These are phyloP conservation scores for Zootermopsis nevadensis DNA, from an alignment of 2,888 invertebrate genomes.

Conservation along the genomic window DNA sequence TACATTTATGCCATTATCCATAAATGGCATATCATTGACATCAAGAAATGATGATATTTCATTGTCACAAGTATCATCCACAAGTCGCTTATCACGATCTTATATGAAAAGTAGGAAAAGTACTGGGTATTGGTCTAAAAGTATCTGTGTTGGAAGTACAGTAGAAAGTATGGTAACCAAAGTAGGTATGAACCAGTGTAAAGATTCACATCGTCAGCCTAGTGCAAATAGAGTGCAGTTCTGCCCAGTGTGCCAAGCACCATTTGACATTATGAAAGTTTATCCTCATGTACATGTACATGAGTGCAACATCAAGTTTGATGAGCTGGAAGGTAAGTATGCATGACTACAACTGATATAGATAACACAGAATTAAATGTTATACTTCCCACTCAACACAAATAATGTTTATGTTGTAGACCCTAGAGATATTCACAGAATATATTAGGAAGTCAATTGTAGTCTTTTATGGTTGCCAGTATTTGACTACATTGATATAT, in stretches of 20 bases:
- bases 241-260: constrained; percentile 40
- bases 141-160: background rate
- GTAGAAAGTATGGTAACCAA: background rate
- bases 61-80: background rate
- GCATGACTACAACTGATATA: too few relatives aligned
- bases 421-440: too few relatives aligned
- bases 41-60: background rate
- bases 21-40: background rate
- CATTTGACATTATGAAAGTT: constrained; percentile 30
- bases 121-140: background rate
- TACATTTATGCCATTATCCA: background rate
- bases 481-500: too few relatives aligned
- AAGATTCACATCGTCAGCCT: background rate
- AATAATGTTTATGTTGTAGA: too few relatives aligned
- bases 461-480: too few relatives aligned
- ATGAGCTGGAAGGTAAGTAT: constrained; percentile 32
- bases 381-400: too few relatives aligned
- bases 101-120: background rate
- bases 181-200: background rate
- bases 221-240: background rate
- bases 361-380: too few relatives aligned
- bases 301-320: background rate
- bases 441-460: too few relatives aligned
- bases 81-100: constrained; percentile 20
- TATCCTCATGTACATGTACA: constrained; percentile 12